phyloP scores from a whole-genome alignment of 1,140 invertebrate species.

The Pogonognathellus flavescens region DNA sequence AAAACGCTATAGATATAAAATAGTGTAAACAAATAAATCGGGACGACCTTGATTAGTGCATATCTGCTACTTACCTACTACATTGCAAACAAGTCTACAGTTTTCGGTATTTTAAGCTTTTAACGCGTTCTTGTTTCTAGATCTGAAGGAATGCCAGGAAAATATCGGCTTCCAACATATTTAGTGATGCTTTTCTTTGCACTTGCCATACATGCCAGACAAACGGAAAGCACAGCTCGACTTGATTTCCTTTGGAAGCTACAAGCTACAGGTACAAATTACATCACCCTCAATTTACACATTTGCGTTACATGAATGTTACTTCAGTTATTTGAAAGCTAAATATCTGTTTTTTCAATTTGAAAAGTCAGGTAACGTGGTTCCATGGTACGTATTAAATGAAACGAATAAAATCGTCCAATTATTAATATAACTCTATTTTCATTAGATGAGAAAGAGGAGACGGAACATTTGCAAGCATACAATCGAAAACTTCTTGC shows the following conservation, averaged over 20 bases:
- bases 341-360: no score
- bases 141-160: constrained; percentile 35
- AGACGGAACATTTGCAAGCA: constrained; percentile 93
- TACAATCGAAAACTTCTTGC: constrained; percentile 93
- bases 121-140: not conserved
- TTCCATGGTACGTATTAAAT: constrained; percentile 22
- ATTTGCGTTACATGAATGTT: constrained; percentile 25
- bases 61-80: no score
- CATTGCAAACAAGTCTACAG: no score
- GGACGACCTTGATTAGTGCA: no score
- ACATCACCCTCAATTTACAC: no score
- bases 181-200: constrained; percentile 79
- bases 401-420: not conserved
- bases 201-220: constrained; percentile 87
- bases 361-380: no score
- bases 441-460: constrained; percentile 88
- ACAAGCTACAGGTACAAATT: constrained; percentile 81
- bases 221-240: constrained; percentile 86
- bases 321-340: constrained; percentile 8
- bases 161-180: constrained; percentile 70
- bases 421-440: constrained; percentile 33
- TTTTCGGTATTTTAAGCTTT: no score
- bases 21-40: no score
- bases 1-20: no score
- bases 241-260: constrained; percentile 95